A percentile compares a stretch with the other conserved stretches of the same genome.
These are phyloP conservation scores for Leucania comma DNA, from an alignment of 2,888 invertebrate genomes.

Conservation along the genomic window DNA sequence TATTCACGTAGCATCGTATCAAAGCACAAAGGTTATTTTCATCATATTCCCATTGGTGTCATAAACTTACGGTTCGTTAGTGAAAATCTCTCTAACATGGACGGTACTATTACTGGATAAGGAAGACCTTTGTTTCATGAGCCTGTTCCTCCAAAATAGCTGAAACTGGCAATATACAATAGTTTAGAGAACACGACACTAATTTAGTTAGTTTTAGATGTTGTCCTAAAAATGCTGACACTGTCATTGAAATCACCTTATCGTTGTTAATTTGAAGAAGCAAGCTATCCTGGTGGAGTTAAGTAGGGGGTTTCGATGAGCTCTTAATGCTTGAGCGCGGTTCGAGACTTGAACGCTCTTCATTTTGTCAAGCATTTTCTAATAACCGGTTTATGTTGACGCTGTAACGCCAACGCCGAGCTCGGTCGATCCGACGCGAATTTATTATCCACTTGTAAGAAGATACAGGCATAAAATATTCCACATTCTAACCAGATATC, in stretches of 20 bases:
- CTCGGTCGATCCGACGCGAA: constrained; percentile 30
- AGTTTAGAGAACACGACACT: not conserved
- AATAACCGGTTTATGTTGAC: constrained; percentile 55
- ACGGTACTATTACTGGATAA: not conserved
- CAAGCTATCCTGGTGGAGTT: constrained; percentile 1
- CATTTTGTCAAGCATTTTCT: constrained; percentile 52
- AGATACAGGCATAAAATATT: constrained; percentile 40
- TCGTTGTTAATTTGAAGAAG: constrained; percentile 6
- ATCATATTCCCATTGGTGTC: not conserved
- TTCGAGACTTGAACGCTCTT: constrained; percentile 43
- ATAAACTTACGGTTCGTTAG: not conserved
- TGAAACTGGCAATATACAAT: constrained; percentile 9
- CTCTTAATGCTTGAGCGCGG: constrained; percentile 24
- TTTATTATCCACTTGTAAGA: constrained; percentile 47
- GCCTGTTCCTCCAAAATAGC: constrained; percentile 3
- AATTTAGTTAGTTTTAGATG: not conserved
- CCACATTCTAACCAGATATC: constrained; percentile 42
- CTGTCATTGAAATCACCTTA: constrained; percentile 1
- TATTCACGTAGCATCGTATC: not conserved
- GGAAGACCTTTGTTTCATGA: not conserved
- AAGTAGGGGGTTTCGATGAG: constrained; percentile 13
- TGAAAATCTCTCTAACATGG: no score
- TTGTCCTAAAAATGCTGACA: not conserved
- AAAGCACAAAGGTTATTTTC: not conserved
- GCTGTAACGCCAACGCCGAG: constrained; percentile 19